Base-by-base conservation (phyloP, 2,888 invertebrate species). In the Oscheius sp. region DNA sequence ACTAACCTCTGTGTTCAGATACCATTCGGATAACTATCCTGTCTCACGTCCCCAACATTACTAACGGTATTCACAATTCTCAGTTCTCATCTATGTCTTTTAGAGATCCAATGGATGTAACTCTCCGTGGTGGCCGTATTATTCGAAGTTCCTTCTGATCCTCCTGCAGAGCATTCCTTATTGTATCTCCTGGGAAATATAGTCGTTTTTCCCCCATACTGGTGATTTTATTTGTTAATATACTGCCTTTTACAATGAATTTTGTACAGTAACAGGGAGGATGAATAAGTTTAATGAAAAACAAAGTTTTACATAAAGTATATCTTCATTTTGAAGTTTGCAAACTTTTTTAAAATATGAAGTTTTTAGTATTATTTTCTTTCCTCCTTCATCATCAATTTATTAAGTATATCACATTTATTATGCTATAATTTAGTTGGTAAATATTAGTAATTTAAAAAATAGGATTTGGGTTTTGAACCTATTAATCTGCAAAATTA, bases 21-120 rank as follows among this genome's bases (percentile, higher is more conserved):
- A 70, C 62, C 71, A 69, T 45, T 66, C 74, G 36, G 75, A 77
- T 44, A 70, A 72, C 44, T 75, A 75, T 69, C 70, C 73, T 26
- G 77, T 78, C 32, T 54, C 68, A 50, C 75, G 64, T 36, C 72
- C 76, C 64, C 73, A 71, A 49, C 76, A 68, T 67, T 75, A 75
- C 70, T 75, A 73, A 73, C 57, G 59, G 59, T 59, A 59, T 28
- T 28, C n/a, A n/a, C n/a, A n/a, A n/a, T n/a, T n/a, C n/a, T n/a
- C n/a, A n/a, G n/a, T n/a, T n/a, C n/a, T n/a, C n/a, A n/a, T n/a
- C n/a, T n/a, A n/a, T n/a, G n/a, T n/a, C n/a, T n/a, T n/a, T n/a
- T n/a, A 59, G 59, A 44, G 9, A 41, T 26, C 44, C 41, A 4
- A n/a, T 26, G 24, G 44, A 44, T 44, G 59, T 59, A 20, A 59